phyloP scores from a whole-genome alignment of 1,140 invertebrate species.

The Drosophila quadrilineata region DNA sequence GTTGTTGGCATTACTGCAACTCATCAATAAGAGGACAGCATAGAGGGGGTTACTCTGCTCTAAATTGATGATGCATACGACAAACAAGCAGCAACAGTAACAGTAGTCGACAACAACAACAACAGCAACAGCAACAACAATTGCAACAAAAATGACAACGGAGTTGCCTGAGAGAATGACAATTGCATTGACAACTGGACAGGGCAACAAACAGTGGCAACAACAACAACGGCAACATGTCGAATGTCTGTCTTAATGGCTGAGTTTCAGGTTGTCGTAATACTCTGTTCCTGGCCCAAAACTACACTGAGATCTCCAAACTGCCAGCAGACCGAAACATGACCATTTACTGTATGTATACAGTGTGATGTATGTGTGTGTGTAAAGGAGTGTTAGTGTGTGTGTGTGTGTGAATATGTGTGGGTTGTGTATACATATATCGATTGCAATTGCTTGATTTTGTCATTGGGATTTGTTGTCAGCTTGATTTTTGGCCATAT shows the following conservation, averaged over 20 bases:
- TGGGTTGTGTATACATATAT: constrained; percentile 29
- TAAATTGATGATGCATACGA: constrained; percentile 74
- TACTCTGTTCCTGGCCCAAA: constrained; percentile 1
- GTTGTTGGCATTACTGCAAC: constrained; percentile 35
- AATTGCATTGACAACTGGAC: constrained; percentile 76
- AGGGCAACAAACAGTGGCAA: constrained; percentile 37
- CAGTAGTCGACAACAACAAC: constrained; percentile 12
- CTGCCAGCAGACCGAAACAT: constrained; percentile 70
- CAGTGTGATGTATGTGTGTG: no score
- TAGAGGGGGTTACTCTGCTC: constrained; percentile 22
- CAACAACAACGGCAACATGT: constrained; percentile 41
- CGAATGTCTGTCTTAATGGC: constrained; percentile 26
- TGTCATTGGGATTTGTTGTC: constrained; percentile 77
- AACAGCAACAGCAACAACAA: constrained; percentile 23
- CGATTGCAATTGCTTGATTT: constrained; percentile 77
- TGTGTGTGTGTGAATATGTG: not conserved
- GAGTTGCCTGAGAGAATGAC: constrained; percentile 58
- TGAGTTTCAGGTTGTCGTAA: not conserved
- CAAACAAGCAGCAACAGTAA: constrained; percentile 48
- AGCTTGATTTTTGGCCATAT: constrained; percentile 67
- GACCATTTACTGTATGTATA: constrained; percentile 57
- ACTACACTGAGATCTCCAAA: constrained; percentile 9
- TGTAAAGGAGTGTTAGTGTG: not conserved
- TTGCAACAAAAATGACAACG: no score
- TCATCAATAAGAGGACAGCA: constrained; percentile 59